Conservation (phyloP, 2,113 vertebrate species). For the Erythrocercus mccallii region DNA sequence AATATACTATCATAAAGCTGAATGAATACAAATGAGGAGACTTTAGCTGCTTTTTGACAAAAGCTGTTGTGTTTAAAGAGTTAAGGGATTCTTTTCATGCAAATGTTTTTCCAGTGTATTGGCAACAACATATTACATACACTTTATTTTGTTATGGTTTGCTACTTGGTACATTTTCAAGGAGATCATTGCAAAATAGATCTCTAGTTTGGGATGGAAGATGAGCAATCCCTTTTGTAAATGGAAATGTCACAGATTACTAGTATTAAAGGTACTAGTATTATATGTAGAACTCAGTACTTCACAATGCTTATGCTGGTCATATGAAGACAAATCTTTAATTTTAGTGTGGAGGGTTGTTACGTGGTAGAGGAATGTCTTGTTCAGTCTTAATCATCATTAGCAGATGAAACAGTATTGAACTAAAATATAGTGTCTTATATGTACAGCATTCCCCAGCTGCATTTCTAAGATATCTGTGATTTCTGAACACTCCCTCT, state of each 20-base stretch:
- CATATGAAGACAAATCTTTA: constrained; percentile 1
- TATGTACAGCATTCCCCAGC: constrained; percentile 19
- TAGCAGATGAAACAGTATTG: constrained; percentile 33
- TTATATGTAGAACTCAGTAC: background rate
- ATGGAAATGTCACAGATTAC: background rate
- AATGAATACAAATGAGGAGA: background rate
- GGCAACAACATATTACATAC: background rate
- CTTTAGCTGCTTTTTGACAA: background rate
- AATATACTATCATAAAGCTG: background rate
- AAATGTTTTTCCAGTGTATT: constrained; percentile 1
- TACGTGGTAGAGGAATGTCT: background rate
- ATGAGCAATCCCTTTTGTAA: background rate
- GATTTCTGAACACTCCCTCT: constrained; percentile 9
- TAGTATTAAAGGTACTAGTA: constrained; percentile 31
- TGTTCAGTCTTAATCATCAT: background rate
- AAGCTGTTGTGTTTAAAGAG: background rate
- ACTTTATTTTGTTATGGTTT: constrained; percentile 2
- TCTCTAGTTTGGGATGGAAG: background rate
- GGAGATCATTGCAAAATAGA: background rate
- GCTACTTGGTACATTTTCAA: background rate
- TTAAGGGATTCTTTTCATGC: background rate
- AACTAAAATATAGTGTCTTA: constrained; percentile 7
- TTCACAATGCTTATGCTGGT: background rate
- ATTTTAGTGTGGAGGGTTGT: background rate
- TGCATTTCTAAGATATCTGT: background rate